A percentile compares a stretch with the other conserved stretches of the same genome.
These are phyloP conservation scores for Antheraea pernyi DNA, from an alignment of 1,140 invertebrate species.

Conservation along the genomic window DNA sequence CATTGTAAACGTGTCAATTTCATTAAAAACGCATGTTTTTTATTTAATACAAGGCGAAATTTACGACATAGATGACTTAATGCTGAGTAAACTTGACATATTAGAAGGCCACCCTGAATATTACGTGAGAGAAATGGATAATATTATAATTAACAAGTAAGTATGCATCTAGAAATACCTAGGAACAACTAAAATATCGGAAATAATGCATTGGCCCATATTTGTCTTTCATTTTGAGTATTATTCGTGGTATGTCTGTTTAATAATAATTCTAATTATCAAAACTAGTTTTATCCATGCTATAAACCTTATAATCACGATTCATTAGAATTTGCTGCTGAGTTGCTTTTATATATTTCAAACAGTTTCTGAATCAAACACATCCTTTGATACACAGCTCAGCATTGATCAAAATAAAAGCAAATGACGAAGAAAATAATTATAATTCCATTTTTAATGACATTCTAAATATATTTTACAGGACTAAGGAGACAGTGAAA, in stretches of 20 bases:
- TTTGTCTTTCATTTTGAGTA: too few species aligned
- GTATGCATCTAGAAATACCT: conserved; percentile 18
- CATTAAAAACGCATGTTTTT: not conserved
- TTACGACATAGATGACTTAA: conserved; percentile 91
- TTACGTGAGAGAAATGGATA: conserved; percentile 84
- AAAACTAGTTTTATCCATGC: too few species aligned
- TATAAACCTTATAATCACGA: too few species aligned
- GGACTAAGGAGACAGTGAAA: conserved; percentile 27
- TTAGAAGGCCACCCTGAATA: conserved; percentile 93
- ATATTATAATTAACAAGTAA: conserved; percentile 78
- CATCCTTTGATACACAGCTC: too few species aligned
- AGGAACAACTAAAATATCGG: not conserved
- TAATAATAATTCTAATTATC: too few species aligned
- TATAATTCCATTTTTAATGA: not conserved
- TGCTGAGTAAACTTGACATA: conserved; percentile 88
- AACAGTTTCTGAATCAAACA: too few species aligned
- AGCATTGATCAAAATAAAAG: not conserved
- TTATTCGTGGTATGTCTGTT: too few species aligned
- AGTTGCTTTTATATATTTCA: too few species aligned
- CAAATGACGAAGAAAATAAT: too few species aligned
- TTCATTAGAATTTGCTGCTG: too few species aligned
- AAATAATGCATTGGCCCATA: not conserved
- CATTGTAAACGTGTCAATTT: too few species aligned
- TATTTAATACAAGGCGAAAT: conserved; percentile 84
- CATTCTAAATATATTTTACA: not conserved